Percentiles rank a stretch among this genome's conserved stretches.
Conservation (phyloP, 1,140 invertebrate species). For the Sweltsa coloradensis region DNA sequence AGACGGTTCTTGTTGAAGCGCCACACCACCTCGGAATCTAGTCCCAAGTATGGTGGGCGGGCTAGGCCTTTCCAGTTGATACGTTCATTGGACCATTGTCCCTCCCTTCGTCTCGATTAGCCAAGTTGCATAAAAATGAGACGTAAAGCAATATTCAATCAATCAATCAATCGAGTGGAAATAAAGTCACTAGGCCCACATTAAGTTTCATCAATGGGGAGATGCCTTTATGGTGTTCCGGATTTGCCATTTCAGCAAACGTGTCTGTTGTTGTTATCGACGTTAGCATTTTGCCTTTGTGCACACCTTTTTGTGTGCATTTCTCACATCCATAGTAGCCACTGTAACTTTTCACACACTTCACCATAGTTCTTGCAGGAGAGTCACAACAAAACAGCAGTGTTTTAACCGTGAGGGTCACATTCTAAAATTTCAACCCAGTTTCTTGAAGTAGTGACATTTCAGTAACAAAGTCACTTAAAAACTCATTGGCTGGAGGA, state of each 20-base stretch:
- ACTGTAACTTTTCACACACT: constrained; percentile 11
- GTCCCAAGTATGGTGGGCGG: too few relatives aligned
- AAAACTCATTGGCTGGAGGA: constrained; percentile 12
- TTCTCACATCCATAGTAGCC: constrained; percentile 16
- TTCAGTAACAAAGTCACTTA: constrained; percentile 14
- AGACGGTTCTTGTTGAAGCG: too few relatives aligned
- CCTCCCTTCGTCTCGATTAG: too few relatives aligned
- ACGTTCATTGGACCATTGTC: too few relatives aligned
- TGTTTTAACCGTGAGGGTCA: not conserved
- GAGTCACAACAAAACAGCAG: constrained; percentile 16
- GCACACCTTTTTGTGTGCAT: constrained; percentile 12
- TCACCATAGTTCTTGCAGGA: constrained; percentile 15
- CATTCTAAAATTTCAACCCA: too few relatives aligned
- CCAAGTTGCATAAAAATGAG: too few relatives aligned
- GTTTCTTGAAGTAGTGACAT: not conserved
- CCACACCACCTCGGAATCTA: too few relatives aligned
- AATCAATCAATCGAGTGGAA: constrained; percentile 4
- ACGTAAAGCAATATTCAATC: too few relatives aligned
- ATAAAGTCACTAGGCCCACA: not conserved
- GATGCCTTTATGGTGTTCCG: not conserved
- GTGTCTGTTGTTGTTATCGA: constrained; percentile 9
- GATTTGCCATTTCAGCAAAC: not conserved
- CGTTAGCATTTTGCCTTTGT: constrained; percentile 4
- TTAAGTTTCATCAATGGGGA: not conserved
- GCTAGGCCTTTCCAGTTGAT: too few relatives aligned